These are phyloP conservation scores for Pogonocichla stellata DNA, from an alignment of 2,113 vertebrate genomes.

Conservation along the genomic window DNA sequence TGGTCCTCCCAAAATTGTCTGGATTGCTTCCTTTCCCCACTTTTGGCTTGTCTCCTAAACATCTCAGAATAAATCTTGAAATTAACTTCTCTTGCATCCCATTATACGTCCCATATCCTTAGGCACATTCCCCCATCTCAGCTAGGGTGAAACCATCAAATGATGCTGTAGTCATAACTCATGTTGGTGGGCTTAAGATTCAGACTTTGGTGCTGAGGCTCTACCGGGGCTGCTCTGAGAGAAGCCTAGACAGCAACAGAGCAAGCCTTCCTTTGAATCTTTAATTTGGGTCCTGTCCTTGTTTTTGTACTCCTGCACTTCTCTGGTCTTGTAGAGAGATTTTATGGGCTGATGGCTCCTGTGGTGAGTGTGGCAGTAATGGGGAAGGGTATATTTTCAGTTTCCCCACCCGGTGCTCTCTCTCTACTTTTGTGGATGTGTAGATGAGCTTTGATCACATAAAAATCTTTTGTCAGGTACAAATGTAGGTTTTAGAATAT, in stretches of 20 bases:
- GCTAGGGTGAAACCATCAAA: background rate
- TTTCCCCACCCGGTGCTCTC: fast-evolving
- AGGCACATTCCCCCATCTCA: fast-evolving
- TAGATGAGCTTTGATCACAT: background rate
- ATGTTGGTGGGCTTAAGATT: background rate
- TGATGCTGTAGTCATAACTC: background rate
- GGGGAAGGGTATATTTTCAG: background rate
- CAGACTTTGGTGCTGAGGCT: background rate
- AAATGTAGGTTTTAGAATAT: background rate
- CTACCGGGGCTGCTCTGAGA: too few species aligned
- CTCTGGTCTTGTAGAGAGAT: background rate
- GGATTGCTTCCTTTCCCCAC: fast-evolving
- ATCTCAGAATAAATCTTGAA: background rate
- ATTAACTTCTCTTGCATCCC: background rate
- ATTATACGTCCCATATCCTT: too few species aligned
- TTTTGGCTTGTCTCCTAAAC: background rate
- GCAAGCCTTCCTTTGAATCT: fast-evolving
- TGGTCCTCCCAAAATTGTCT: background rate
- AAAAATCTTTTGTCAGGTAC: background rate
- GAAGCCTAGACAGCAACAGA: background rate
- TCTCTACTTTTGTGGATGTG: background rate
- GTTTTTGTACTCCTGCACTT: background rate
- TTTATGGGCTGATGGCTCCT: background rate
- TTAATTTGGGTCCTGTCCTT: background rate
- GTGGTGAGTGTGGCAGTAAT: background rate